A percentile compares a stretch with the other conserved stretches of the same genome.
phyloP scores from a whole-genome alignment of 2,888 invertebrate genomes.

The Drosophila kuntzei region DNA sequence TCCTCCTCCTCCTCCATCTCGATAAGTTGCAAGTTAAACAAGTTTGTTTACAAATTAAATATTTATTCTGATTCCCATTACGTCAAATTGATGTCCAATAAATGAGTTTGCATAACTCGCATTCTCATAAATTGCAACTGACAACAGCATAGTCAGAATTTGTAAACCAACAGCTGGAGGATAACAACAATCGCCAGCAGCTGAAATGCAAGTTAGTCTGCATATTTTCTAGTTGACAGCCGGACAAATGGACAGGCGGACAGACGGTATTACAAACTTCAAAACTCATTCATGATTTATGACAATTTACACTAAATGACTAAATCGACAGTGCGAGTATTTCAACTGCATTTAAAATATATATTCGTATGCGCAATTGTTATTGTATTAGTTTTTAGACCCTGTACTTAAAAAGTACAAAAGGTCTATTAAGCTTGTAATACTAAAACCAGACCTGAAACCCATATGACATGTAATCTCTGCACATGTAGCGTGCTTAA shows the following conservation, averaged over 20 bases:
- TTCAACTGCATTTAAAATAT: conserved; percentile 13
- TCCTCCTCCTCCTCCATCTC: neutral
- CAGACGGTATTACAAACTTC: conserved; percentile 32
- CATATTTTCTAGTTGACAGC: conserved; percentile 19
- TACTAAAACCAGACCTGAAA: too few relatives aligned
- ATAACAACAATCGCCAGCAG: conserved; percentile 77
- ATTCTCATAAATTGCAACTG: conserved; percentile 60
- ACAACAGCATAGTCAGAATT: conserved; percentile 20
- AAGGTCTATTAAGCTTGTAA: neutral
- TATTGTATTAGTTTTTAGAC: neutral
- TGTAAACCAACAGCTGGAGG: conserved; percentile 58
- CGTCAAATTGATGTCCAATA: conserved; percentile 75
- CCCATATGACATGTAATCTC: too few relatives aligned
- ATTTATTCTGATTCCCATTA: conserved; percentile 62
- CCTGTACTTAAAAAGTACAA: neutral
- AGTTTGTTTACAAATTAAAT: conserved; percentile 34
- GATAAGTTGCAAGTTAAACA: conserved; percentile 28
- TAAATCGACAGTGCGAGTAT: conserved; percentile 23
- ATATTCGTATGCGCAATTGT: neutral
- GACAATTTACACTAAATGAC: conserved; percentile 53
- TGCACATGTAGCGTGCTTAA: too few relatives aligned
- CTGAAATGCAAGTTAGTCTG: conserved; percentile 29
- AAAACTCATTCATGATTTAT: conserved; percentile 72
- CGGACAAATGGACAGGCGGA: conserved; percentile 5
- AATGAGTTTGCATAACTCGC: conserved; percentile 72